Conservation (phyloP, 2,888 invertebrate genomes). For the Odiellus spinosus region DNA sequence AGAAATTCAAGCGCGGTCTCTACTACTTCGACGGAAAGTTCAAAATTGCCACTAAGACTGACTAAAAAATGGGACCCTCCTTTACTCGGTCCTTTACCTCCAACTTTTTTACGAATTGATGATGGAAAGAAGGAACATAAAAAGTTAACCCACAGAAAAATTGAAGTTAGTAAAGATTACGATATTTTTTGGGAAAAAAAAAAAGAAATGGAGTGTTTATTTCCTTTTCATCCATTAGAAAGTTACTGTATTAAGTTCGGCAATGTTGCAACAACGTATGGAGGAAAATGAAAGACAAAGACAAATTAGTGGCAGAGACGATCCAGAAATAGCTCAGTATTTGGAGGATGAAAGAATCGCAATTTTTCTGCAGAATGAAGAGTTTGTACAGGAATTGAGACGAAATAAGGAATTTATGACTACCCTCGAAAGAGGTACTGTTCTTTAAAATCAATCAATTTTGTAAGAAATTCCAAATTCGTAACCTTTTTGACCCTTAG, state of each 20-base stretch:
- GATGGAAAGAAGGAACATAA: conserved; percentile 3
- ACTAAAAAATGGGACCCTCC: conserved; percentile 58
- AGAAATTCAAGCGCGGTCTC: not conserved
- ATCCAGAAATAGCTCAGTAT: conserved; percentile 37
- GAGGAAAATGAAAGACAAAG: conserved; percentile 34
- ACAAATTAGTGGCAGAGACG: conserved; percentile 25
- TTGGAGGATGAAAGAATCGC: conserved; percentile 75
- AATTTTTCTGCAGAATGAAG: conserved; percentile 71
- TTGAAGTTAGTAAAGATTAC: too few relatives aligned
- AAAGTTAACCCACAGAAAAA: not conserved
- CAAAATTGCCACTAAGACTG: conserved; percentile 24
- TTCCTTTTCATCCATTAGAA: too few relatives aligned
- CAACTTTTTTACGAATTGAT: conserved; percentile 52
- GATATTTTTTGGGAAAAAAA: too few relatives aligned
- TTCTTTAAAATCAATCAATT: not conserved
- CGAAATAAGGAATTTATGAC: conserved; percentile 76
- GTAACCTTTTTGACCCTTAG: too few relatives aligned
- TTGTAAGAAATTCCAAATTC: not conserved
- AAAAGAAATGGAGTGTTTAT: too few relatives aligned
- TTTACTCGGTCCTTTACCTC: conserved; percentile 56
- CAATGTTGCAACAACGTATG: conserved; percentile 31
- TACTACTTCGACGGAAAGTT: conserved; percentile 2
- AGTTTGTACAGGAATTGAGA: conserved; percentile 68
- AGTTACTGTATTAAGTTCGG: conserved; percentile 21
- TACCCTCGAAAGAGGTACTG: conserved; percentile 42